Conservation (phyloP, 2,888 invertebrate species). For the Drosophila siamana region DNA sequence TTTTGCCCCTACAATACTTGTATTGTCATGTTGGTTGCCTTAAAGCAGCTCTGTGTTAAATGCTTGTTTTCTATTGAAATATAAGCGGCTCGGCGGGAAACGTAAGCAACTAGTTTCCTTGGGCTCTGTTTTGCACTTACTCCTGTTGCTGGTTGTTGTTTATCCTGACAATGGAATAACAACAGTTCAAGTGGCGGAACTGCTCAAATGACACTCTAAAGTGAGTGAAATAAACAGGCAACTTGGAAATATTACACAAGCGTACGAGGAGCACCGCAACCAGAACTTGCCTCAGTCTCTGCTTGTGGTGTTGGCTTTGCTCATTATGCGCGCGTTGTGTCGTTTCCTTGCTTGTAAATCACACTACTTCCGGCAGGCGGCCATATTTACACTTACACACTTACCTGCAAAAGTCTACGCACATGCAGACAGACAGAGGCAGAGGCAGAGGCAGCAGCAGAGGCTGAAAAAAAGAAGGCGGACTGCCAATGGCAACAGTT, state of each 20-base stretch:
- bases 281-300: background rate
- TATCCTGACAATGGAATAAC: constrained; percentile 34
- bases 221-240: constrained; percentile 39
- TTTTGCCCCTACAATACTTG: background rate
- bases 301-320: constrained; percentile 44
- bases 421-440: constrained; percentile 20
- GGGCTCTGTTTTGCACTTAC: background rate
- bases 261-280: constrained; percentile 3
- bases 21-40: background rate
- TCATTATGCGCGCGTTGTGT: constrained; percentile 65
- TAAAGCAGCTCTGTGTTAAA: background rate
- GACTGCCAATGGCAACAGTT: constrained; percentile 58
- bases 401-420: constrained; percentile 29
- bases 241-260: constrained; percentile 15
- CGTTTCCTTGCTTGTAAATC: constrained; percentile 68
- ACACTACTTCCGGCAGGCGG: constrained; percentile 73
- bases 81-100: constrained; percentile 22
- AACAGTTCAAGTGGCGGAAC: constrained; percentile 52
- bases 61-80: constrained; percentile 28
- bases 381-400: constrained; percentile 44
- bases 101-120: constrained; percentile 34
- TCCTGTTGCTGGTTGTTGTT: constrained; percentile 11
- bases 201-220: constrained; percentile 64
- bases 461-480: constrained; percentile 19
- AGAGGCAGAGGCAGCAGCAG: constrained; percentile 20